Base-by-base conservation (phyloP, 2,888 invertebrate species). In the Barypeithes pellucidus region DNA sequence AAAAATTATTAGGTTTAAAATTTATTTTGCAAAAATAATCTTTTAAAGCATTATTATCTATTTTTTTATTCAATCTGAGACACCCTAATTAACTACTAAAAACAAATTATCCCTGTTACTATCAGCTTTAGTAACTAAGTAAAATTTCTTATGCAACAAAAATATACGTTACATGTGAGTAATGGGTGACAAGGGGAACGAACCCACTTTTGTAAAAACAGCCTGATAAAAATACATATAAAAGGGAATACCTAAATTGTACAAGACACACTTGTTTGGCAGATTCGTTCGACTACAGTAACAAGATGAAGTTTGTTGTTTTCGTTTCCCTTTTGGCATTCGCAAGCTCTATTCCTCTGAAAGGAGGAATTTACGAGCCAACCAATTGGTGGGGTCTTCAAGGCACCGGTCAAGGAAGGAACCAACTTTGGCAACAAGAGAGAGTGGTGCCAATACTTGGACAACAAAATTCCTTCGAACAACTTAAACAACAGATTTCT, bases 101-200 rank as follows among this genome's bases (percentile, higher is more conserved):
- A 39, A 39, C n/a, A n/a, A 12, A 39, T 39, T 39, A 39, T 39
- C 4, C 8, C 14, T 5, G 7, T 0, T 2, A 14, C 16, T 18
- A 45, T 16, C 45, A 45, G 39, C n/a, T n/a, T n/a, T n/a, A n/a
- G n/a, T 39, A 39, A 36, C 33, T 43, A 11, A 50, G 50, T 18
- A 29, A 63, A 65, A 36, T 67, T 67, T 59, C 67, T 67, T 67
- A 67, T 29, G 67, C 67, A 67, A 67, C 22, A 68, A 47, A 60
- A 68, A 68, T 47, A 60, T 33, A 33, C 3, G 43, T 68, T 68
- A 45, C 67, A 18, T 12, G 12, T 20, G 7, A 4, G 22, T 29
- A 29, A n/a, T 33, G 33, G 4, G 33, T 20, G 33, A 33, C 16
- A 57, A 24, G 14, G 16, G 16, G 16, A 43, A 43, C n/a, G 39